Conservation (phyloP, 2,113 vertebrate species). For the Amblyopsis rosae region DNA sequence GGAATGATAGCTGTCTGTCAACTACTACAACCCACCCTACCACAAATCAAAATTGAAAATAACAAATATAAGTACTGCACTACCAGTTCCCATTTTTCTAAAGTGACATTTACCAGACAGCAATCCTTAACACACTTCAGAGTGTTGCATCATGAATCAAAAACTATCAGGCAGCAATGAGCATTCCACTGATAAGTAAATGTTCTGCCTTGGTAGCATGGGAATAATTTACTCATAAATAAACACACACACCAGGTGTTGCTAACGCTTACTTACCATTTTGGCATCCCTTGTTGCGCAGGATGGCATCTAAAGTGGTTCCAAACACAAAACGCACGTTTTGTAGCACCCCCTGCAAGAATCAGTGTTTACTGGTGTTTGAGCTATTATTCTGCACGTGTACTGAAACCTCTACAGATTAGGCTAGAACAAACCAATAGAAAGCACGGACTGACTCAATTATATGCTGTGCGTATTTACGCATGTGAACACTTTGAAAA, state of each 20-base stretch:
- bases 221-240: not conserved
- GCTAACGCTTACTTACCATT: conserved; percentile 78
- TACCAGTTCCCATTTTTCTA: not conserved
- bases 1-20: not conserved
- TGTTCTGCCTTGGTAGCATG: not conserved
- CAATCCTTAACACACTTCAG: conserved; percentile 1
- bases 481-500: not conserved
- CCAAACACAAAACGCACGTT: conserved; percentile 97
- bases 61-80: conserved; percentile 6
- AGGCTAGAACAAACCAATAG: not conserved
- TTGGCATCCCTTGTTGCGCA: conserved; percentile 97
- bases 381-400: not conserved
- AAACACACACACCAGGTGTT: conserved; percentile 11
- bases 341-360: conserved; percentile 91
- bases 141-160: conserved; percentile 19
- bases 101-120: no score
- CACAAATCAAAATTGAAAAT: conserved; percentile 2
- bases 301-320: conserved; percentile 90
- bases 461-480: conserved; percentile 17
- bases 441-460: not conserved
- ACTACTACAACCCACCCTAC: conserved; percentile 1
- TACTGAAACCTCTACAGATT: not conserved
- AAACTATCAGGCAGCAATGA: conserved; percentile 5
- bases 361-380: conserved; percentile 20
- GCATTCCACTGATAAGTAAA: conserved; percentile 26